Evolutionary conservation across 2,113 vertebrate genomes (phyloP).

Genomic region (Arenaria interpres): DNA sequence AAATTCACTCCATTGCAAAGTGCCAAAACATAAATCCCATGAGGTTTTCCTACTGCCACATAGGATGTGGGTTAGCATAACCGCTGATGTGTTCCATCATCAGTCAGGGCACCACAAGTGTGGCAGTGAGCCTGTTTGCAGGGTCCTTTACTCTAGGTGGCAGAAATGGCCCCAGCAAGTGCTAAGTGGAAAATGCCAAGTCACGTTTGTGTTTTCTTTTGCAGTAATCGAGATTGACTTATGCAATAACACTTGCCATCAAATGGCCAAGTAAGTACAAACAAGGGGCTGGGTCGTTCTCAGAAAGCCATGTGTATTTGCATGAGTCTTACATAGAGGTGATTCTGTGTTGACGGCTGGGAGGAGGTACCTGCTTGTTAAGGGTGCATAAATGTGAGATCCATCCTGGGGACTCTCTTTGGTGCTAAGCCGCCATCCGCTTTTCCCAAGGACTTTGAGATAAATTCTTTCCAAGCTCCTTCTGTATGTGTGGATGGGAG

Average conservation of each 20-base stretch:
- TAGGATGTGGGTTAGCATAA: not conserved
- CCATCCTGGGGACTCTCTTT: not conserved
- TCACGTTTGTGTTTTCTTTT: not conserved
- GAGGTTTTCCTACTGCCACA: not conserved
- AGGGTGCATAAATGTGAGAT: not conserved
- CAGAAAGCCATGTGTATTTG: not conserved
- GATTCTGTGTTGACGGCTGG: not conserved
- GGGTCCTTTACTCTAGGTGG: not conserved
- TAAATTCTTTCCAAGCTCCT: not conserved
- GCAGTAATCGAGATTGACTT: constrained; percentile 81
- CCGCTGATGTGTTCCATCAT: not conserved
- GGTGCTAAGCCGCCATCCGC: not conserved
- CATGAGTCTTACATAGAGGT: not conserved
- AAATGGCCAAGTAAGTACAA: constrained; percentile 88
- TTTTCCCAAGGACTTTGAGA: not conserved
- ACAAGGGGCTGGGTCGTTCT: not conserved
- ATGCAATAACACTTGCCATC: constrained; percentile 83
- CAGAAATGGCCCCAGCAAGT: not conserved
- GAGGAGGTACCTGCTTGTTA: not conserved
- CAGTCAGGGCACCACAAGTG: not conserved
- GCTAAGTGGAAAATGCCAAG: not conserved
- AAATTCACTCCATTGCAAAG: not conserved
- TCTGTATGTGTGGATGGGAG: not conserved
- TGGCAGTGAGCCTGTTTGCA: not conserved
- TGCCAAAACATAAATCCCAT: not conserved